A percentile compares a stretch with the other conserved stretches of the same genome.
phyloP scores from a whole-genome alignment of 2,888 invertebrate genomes.

The Acrocyrtus sp. region DNA sequence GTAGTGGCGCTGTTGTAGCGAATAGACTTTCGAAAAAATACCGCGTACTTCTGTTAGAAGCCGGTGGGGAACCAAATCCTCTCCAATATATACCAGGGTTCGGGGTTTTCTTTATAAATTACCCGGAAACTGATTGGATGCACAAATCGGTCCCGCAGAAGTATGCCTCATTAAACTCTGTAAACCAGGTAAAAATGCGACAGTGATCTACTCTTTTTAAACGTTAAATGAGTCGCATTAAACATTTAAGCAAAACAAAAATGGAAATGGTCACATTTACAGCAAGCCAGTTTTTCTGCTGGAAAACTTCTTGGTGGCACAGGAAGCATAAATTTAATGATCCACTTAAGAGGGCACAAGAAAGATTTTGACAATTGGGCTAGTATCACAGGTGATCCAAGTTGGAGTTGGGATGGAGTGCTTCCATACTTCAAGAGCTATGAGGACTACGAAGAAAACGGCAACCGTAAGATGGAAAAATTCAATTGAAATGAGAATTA shows the following conservation, averaged over 20 bases:
- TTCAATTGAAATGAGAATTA: not conserved
- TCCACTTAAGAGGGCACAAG: slow-evolving; percentile 39
- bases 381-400: slow-evolving; percentile 29
- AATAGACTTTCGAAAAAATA: slow-evolving; percentile 31
- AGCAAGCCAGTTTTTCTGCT: slow-evolving; percentile 43
- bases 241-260: not conserved
- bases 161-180: slow-evolving; percentile 39
- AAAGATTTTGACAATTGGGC: slow-evolving; percentile 46
- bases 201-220: not conserved
- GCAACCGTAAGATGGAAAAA: slow-evolving; percentile 38
- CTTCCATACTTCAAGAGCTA: slow-evolving; percentile 43
- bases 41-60: slow-evolving; percentile 39
- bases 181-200: slow-evolving; percentile 26
- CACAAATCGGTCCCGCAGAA: slow-evolving; percentile 43
- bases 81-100: slow-evolving; percentile 20
- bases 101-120: slow-evolving; percentile 26
- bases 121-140: slow-evolving; percentile 50
- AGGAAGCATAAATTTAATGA: slow-evolving; percentile 35
- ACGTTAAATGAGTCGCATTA: not conserved
- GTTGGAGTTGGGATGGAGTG: slow-evolving; percentile 31
- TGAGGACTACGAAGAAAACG: slow-evolving; percentile 37
- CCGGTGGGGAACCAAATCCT: slow-evolving; percentile 34
- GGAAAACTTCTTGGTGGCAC: slow-evolving; percentile 39
- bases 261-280: not conserved
- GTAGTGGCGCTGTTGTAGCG: slow-evolving; percentile 33